Conservation (phyloP, 2,888 invertebrate species). For the Heptascelio sp. region DNA sequence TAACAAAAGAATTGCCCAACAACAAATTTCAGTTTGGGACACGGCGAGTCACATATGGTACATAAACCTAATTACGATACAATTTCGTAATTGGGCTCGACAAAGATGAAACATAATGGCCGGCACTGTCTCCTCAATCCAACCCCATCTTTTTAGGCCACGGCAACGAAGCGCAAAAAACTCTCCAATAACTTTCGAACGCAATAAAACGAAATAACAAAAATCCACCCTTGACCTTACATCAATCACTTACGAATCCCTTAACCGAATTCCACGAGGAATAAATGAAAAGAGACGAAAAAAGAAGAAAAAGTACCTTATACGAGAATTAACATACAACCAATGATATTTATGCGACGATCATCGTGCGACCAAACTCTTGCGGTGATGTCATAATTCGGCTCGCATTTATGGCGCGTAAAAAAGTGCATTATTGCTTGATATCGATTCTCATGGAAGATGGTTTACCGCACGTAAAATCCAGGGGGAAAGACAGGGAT, state of each 20-base stretch:
- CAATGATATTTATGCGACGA: conserved; percentile 47
- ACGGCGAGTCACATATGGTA: conserved; percentile 38
- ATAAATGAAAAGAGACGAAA: neutral
- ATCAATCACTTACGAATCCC: conserved; percentile 41
- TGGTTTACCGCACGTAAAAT: conserved; percentile 41
- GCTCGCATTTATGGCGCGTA: conserved; percentile 60
- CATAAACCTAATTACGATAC: conserved; percentile 55
- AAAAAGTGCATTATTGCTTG: conserved; percentile 61
- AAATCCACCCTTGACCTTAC: conserved; percentile 45
- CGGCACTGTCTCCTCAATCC: too few species aligned
- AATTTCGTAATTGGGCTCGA: conserved; percentile 56
- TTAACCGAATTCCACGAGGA: conserved; percentile 29
- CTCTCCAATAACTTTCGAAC: too few species aligned
- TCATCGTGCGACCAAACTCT: conserved; percentile 29
- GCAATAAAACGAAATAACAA: conserved; percentile 52
- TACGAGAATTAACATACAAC: conserved; percentile 29
- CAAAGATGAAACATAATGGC: conserved; percentile 43
- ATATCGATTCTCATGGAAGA: conserved; percentile 49
- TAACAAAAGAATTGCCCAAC: neutral
- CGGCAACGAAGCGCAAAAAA: too few species aligned
- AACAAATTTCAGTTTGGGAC: neutral
- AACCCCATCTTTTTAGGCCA: too few species aligned
- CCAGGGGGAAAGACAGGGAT: conserved; percentile 32
- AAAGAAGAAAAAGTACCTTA: too few species aligned
- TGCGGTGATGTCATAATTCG: conserved; percentile 52